phyloP scores from a whole-genome alignment of 1,140 invertebrate species.

The Idris sp. region DNA sequence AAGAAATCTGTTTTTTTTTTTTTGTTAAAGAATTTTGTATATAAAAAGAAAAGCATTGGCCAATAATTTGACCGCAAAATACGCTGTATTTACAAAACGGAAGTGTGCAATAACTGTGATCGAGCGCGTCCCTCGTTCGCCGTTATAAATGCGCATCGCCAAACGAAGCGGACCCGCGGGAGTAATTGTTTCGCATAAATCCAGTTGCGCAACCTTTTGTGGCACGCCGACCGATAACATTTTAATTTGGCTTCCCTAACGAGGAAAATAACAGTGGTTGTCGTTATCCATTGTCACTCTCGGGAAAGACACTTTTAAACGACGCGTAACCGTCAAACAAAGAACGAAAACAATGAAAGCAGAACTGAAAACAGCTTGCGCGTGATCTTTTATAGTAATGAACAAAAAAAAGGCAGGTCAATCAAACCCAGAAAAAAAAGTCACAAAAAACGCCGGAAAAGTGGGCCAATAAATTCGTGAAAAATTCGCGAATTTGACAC shows the following conservation, averaged over 20 bases:
- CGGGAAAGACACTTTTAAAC: slow-evolving; percentile 23
- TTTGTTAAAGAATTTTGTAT: too few relatives aligned
- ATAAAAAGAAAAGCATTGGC: not conserved
- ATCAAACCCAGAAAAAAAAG: too few relatives aligned
- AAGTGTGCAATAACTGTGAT: slow-evolving; percentile 23
- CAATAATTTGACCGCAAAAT: slow-evolving; percentile 8
- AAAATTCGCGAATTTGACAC: too few relatives aligned
- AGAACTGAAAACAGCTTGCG: not conserved
- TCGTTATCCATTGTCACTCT: slow-evolving; percentile 16
- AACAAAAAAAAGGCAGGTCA: not conserved
- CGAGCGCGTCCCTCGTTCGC: slow-evolving; percentile 32
- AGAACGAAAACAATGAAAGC: slow-evolving; percentile 3
- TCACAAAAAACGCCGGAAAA: too few relatives aligned
- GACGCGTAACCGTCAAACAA: not conserved
- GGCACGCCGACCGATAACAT: slow-evolving; percentile 8
- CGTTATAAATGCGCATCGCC: slow-evolving; percentile 20
- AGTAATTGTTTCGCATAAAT: slow-evolving; percentile 73
- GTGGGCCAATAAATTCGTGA: too few relatives aligned
- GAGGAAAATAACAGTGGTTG: slow-evolving; percentile 1
- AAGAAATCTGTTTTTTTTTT: too few relatives aligned
- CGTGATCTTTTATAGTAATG: slow-evolving; percentile 19
- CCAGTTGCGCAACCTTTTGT: slow-evolving; percentile 12
- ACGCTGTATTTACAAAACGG: slow-evolving; percentile 3
- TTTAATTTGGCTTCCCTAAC: slow-evolving; percentile 12
- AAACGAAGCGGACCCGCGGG: slow-evolving; percentile 55